These are phyloP conservation scores for Amazonetta brasiliensis DNA, from an alignment of 2,797 vertebrate species.

Conservation along the genomic window DNA sequence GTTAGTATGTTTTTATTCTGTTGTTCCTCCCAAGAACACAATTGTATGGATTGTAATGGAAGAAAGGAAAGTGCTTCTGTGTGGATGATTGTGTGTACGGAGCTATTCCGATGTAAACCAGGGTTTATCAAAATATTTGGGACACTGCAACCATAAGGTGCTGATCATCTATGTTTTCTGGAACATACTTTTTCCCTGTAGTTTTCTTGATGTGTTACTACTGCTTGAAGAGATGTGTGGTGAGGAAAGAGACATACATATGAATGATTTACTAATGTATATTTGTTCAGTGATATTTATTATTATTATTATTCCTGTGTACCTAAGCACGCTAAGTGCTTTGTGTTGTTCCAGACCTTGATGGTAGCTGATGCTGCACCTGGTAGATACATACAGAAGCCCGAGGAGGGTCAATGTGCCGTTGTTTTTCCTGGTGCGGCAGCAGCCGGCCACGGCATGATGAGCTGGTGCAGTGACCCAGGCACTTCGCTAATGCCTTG, in stretches of 20 bases:
- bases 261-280: neutral
- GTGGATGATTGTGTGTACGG: too few species aligned
- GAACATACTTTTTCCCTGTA: neutral
- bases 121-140: neutral
- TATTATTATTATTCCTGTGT: neutral
- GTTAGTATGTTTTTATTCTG: neutral
- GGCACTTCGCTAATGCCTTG: neutral
- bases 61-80: neutral
- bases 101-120: neutral
- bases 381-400: neutral
- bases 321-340: neutral
- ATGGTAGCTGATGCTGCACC: neutral
- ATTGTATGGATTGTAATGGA: neutral
- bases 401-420: neutral
- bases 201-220: rapidly evolving
- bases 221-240: neutral
- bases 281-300: neutral
- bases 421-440: rapidly evolving
- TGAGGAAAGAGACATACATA: neutral
- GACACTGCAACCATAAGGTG: rapidly evolving
- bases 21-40: neutral
- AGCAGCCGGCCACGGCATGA: rapidly evolving
- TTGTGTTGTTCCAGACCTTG: rapidly evolving
- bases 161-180: neutral
- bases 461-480: neutral